A percentile compares a stretch with the other conserved stretches of the same genome.
These are phyloP conservation scores for Phortica okadai DNA, from an alignment of 2,888 invertebrate genomes.

Conservation along the genomic window DNA sequence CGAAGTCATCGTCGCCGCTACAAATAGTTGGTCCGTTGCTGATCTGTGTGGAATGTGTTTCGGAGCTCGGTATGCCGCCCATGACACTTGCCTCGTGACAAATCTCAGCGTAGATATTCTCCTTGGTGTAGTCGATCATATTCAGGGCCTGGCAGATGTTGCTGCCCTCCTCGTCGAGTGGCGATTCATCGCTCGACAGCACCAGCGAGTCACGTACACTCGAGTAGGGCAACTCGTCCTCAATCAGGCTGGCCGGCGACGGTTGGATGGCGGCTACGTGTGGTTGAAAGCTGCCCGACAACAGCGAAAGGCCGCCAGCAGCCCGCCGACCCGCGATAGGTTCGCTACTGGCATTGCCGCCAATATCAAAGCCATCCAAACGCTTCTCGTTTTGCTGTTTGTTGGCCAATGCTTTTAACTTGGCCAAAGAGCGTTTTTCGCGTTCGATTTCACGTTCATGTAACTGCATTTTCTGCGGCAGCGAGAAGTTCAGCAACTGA, in stretches of 20 bases:
- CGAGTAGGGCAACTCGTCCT: constrained; percentile 83
- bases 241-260: constrained; percentile 69
- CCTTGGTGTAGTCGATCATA: constrained; percentile 76
- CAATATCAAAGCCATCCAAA: constrained; percentile 26
- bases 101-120: constrained; percentile 85
- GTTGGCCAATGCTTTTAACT: constrained; percentile 55
- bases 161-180: constrained; percentile 34
- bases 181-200: constrained; percentile 63
- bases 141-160: constrained; percentile 57
- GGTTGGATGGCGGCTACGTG: constrained; percentile 52
- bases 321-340: constrained; percentile 72
- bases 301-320: constrained; percentile 67
- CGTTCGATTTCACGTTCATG: constrained; percentile 74
- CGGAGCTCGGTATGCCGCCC: constrained; percentile 55
- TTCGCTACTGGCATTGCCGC: constrained; percentile 52
- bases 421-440: constrained; percentile 73
- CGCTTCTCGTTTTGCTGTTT: constrained; percentile 42
- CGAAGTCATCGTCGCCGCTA: constrained; percentile 61
- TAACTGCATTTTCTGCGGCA: constrained; percentile 78
- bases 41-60: constrained; percentile 61
- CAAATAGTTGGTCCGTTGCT: constrained; percentile 36
- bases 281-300: constrained; percentile 51
- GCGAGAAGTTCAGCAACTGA: constrained; percentile 74
- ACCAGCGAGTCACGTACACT: constrained; percentile 83
- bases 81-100: constrained; percentile 74